phyloP scores from a whole-genome alignment of 2,888 invertebrate genomes.

The Agrotis puta region DNA sequence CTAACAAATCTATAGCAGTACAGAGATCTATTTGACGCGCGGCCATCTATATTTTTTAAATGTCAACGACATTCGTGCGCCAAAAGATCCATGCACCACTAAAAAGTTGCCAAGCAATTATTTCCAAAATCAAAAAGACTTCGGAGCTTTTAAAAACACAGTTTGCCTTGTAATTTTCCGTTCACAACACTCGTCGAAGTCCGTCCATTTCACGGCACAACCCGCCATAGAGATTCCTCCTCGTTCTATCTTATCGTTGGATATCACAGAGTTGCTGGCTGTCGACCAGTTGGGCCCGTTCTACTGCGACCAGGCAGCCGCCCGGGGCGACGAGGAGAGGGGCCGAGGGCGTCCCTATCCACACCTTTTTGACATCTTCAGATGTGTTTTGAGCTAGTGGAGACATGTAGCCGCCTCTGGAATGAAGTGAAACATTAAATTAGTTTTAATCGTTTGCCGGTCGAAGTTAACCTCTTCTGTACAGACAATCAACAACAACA shows the following conservation, averaged over 20 bases:
- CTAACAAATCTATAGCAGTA: neutral
- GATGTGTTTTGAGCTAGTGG: conserved; percentile 80
- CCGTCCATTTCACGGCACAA: conserved; percentile 75
- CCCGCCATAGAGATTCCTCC: conserved; percentile 75
- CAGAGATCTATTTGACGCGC: neutral
- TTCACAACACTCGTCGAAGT: conserved; percentile 52
- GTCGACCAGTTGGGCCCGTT: conserved; percentile 85
- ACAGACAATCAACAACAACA: neutral
- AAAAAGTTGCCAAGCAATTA: neutral
- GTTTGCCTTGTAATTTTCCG: conserved; percentile 4
- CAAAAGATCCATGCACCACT: neutral
- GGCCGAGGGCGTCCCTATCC: conserved; percentile 82
- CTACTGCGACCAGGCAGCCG: conserved; percentile 86
- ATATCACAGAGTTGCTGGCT: conserved; percentile 85
- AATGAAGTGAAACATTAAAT: conserved; percentile 60
- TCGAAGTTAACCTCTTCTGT: neutral
- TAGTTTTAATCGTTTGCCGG: neutral
- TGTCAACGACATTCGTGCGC: neutral
- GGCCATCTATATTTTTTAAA: neutral
- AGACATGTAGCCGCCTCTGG: conserved; percentile 88
- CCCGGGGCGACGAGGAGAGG: conserved; percentile 84
- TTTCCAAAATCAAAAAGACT: neutral
- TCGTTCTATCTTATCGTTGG: conserved; percentile 80
- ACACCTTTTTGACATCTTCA: conserved; percentile 88
- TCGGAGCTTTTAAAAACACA: conserved; percentile 33